Percentiles rank a stretch among this genome's conserved stretches.
phyloP scores from a whole-genome alignment of 2,797 vertebrate species.

The Pseudochirops corinnae region DNA sequence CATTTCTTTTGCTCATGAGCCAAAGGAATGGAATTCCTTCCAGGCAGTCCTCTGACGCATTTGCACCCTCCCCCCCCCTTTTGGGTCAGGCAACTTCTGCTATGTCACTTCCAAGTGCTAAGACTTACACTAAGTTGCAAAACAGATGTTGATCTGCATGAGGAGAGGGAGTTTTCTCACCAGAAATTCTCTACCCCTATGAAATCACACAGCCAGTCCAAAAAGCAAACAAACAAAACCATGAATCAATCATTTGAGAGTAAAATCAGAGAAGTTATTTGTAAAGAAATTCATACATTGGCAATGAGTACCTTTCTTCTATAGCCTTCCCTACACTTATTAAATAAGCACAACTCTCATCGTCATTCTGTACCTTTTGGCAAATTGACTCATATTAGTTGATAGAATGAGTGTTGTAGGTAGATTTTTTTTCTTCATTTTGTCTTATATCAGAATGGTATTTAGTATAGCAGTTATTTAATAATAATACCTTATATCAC shows the following conservation, averaged over 20 bases:
- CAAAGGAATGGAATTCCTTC: not conserved
- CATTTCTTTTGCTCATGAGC: not conserved
- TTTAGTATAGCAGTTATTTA: not conserved
- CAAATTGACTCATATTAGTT: conserved; percentile 23
- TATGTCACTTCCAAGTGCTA: not conserved
- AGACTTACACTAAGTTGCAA: not conserved
- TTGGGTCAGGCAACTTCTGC: not conserved
- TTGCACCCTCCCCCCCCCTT: not conserved
- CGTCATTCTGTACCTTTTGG: not conserved
- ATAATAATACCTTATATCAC: not conserved
- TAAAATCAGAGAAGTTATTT: not conserved
- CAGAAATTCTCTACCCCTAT: not conserved
- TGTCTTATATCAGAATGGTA: not conserved
- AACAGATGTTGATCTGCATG: not conserved
- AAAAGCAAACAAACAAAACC: not conserved
- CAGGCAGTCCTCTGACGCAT: not conserved
- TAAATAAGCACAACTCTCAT: not conserved
- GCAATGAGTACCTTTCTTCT: not conserved
- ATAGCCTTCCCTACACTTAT: not conserved
- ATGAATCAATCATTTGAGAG: not conserved
- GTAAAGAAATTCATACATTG: not conserved
- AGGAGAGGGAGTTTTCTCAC: not conserved
- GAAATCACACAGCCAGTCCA: not conserved
- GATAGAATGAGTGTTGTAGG: conserved; percentile 32
- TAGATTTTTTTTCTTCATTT: not conserved